Base-by-base conservation (phyloP, 2,888 invertebrate genomes). In the Euclidia mi region DNA sequence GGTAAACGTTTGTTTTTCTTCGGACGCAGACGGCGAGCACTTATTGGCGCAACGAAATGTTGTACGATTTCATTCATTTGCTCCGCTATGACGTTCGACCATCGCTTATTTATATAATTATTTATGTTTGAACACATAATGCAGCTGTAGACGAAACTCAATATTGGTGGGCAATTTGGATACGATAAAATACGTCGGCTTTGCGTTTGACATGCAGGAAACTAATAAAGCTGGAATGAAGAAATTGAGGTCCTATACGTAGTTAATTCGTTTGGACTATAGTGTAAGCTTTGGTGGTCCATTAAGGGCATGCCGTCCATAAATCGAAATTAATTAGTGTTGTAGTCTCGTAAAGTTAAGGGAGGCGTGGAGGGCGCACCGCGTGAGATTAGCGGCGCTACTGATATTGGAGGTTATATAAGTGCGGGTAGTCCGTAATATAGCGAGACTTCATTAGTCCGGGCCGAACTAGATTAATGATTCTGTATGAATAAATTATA, bases 1-100 rank as follows among this genome's bases (percentile, higher is more conserved):
- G 67, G 71, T 74, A 74, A 73, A 74, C 57, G 58, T 76, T 79
- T 76, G 73, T 71, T 77, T 76, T 71, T 64, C 59, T 38, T 68
- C 56, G 62, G 62, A 64, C 51, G 56, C 57, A 59, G 41, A 42
- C 9, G 18, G 34, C 15, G 34, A 35, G 31, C 18, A 57, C 57
- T 57, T 64, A 56, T 56, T 59, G 50, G 31, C 47, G 44, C 31
- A 3, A 29, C 3, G 10, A 45, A 42, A 53, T 51, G 32, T 49
- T 51, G 11, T 35, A 47, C 43, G 25, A 53, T 52, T 32, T 32
- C 32, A 11, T 32, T 32, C 31, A 17, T 17, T 17, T 14, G 32
- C 15, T 31, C 12, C 29, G 38, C 12, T 28, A 37, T 34, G 14
- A 34, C 7, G 14, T 34, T 34, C 12, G 2, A 14, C 14, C 14